Evolutionary conservation across 2,113 vertebrate species (phyloP), one percentile per base, ranked within the genome.

Genomic region (Taurulus bubalis): DNA sequence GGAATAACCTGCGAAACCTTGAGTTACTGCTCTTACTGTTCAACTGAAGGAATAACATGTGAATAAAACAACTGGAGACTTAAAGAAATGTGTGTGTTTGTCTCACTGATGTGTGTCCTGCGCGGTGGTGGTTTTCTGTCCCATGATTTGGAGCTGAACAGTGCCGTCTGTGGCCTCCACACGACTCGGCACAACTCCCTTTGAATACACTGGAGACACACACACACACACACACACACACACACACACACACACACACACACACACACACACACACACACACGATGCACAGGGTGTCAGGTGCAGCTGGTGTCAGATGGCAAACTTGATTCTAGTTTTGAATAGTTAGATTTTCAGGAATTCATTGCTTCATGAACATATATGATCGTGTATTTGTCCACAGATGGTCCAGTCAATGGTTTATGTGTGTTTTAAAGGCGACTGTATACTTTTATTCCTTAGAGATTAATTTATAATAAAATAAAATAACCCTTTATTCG

Each of bases 71-170:
- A 8, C 9, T 45, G 42, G 14, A 16, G 42, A 45, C 3, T 6
- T 36, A 36, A 36, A 26, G 6, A 15, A 1, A n/a, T 4, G 4
- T 42, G 40, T 47, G 71, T n/a, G 40, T 71, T 16, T 11, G 26
- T 75, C 85, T 83, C 71, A 87, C 81, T 87, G 80, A 87, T 77
- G 77, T 80, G 77, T 8, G 85, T 83, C 32, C 20, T 77, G 55
- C 76, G 38, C 38, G 38, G 71, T 18, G 72, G 77, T 8, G 10
- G 66, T 53, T 80, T 77, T 24, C 22, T 42, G 56, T 87, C 68
- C 7, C 80, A 20, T 2, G 72, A 15, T 69, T 77, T 87, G 68
- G 77, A 77, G 72, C 72, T 80, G 77, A 73, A 73, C 24, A 24
- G 22, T 10, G 77, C 77, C 2, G 65, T 15, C 10, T 77, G 80